A percentile compares a stretch with the other conserved stretches of the same genome.
These are phyloP conservation scores for Hippocampus comes DNA, from an alignment of 2,113 vertebrate genomes.

Conservation along the genomic window DNA sequence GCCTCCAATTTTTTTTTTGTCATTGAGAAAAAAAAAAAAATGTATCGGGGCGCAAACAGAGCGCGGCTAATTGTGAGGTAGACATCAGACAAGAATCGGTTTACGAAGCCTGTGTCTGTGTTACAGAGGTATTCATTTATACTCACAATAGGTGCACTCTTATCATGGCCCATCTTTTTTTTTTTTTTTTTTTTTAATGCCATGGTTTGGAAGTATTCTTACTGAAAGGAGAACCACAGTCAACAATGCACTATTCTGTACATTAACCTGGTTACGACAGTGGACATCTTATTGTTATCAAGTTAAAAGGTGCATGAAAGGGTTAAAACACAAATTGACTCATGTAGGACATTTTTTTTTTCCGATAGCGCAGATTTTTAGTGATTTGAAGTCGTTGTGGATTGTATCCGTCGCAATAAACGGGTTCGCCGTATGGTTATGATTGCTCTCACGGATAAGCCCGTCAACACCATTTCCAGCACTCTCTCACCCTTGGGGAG, in stretches of 20 bases:
- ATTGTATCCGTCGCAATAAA: not conserved
- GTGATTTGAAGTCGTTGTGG: not conserved
- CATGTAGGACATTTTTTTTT: too few species aligned
- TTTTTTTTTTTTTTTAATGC: too few species aligned
- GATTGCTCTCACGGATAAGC: not conserved
- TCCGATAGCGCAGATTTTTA: too few species aligned
- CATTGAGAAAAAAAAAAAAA: slow-evolving; percentile 57
- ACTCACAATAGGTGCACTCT: too few species aligned
- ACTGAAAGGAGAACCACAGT: too few species aligned
- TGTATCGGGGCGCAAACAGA: slow-evolving; percentile 59
- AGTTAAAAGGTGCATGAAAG: too few species aligned
- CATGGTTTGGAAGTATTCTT: too few species aligned
- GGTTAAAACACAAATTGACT: too few species aligned
- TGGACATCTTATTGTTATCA: too few species aligned
- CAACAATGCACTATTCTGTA: too few species aligned
- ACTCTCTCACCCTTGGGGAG: not conserved
- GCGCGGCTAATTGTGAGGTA: slow-evolving; percentile 56
- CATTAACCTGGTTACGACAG: too few species aligned
- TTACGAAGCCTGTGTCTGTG: slow-evolving; percentile 10
- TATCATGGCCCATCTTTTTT: too few species aligned
- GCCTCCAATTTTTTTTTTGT: slow-evolving; percentile 58
- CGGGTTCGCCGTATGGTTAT: not conserved
- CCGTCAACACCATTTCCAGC: not conserved
- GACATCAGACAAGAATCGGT: slow-evolving; percentile 47
- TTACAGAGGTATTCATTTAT: not conserved